phyloP scores from a whole-genome alignment of 2,797 vertebrate genomes.

The Halcyon badia region DNA sequence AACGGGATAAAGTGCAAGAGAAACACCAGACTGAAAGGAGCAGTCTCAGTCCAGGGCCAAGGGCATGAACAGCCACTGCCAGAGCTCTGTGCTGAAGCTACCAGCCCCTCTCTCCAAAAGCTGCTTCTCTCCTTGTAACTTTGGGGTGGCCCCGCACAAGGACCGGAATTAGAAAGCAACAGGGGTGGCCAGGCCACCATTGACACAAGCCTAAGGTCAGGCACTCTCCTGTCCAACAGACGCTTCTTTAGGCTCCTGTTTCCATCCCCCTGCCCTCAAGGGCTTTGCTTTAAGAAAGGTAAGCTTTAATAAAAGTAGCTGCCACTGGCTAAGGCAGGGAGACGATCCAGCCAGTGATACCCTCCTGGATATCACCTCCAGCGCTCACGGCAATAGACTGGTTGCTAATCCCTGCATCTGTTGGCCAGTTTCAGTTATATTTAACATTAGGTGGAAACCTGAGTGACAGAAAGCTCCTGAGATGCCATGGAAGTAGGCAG shows the following conservation, averaged over 20 bases:
- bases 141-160: neutral
- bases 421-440: neutral
- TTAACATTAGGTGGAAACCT: neutral
- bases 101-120: neutral
- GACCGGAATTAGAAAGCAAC: neutral
- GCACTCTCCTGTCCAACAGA: neutral
- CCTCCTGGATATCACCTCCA: neutral
- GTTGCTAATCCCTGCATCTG: neutral
- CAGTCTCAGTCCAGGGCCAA: neutral
- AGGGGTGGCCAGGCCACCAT: slow-evolving; percentile 31
- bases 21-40: neutral
- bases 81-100: neutral
- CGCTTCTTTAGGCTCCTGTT: neutral
- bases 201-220: rapidly evolving
- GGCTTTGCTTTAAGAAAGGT: neutral
- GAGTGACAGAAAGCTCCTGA: neutral
- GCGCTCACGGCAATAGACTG: neutral
- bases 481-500: neutral
- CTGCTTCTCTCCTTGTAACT: neutral
- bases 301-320: neutral
- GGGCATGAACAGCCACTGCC: neutral
- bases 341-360: neutral
- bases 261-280: neutral
- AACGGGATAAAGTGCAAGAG: neutral
- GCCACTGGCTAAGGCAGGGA: neutral